Evolutionary conservation across 2,113 vertebrate genomes (phyloP).

Genomic region (Colistium nudipinnis): DNA sequence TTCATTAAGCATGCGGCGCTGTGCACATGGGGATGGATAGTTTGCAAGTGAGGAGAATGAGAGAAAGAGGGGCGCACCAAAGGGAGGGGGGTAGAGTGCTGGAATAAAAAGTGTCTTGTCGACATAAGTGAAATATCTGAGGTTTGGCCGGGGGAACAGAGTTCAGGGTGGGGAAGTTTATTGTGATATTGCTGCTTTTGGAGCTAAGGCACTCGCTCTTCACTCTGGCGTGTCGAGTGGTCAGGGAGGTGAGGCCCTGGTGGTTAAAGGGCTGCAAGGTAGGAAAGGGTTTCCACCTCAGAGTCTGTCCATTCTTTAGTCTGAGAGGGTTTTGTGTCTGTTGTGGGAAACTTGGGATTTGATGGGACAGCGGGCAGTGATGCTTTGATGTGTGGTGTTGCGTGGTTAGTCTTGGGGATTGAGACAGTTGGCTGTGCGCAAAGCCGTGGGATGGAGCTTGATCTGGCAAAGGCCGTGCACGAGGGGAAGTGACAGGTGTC

Average conservation of each 20-base stretch:
- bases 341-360: constrained; percentile 16
- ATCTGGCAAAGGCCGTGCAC: not conserved
- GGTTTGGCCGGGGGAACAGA: constrained; percentile 68
- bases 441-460: constrained; percentile 16
- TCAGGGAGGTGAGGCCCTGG: constrained; percentile 42
- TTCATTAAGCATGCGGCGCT: constrained; percentile 47
- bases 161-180: constrained; percentile 63
- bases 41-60: constrained; percentile 64
- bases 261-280: constrained; percentile 9
- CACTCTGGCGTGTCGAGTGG: constrained; percentile 33
- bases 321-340: constrained; percentile 22
- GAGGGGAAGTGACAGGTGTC: not conserved
- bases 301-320: constrained; percentile 24
- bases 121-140: constrained; percentile 76
- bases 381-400: constrained; percentile 11
- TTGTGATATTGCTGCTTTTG: constrained; percentile 65
- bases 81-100: constrained; percentile 28
- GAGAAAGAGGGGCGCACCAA: constrained; percentile 49
- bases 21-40: constrained; percentile 71
- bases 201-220: constrained; percentile 40
- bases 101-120: constrained; percentile 77
- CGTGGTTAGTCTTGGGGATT: not conserved
- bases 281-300: constrained; percentile 18
- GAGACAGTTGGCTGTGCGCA: not conserved
- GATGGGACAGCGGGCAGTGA: constrained; percentile 6